Percentiles rank a stretch among this genome's conserved stretches.
Conservation (phyloP, 2,888 invertebrate genomes). For the Fissipunctia ypsillon region DNA sequence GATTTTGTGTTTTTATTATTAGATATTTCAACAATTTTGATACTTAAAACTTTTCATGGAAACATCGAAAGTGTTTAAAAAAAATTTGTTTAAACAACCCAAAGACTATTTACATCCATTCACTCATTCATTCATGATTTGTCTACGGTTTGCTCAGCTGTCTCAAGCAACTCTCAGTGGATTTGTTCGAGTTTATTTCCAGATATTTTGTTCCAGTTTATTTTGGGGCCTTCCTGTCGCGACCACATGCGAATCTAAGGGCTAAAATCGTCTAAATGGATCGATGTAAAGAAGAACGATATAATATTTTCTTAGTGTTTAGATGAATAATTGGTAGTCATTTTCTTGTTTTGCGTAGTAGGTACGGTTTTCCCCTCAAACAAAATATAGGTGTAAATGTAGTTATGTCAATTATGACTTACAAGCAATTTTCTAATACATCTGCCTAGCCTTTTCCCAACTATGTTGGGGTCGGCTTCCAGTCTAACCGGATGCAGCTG, state of each 20-base stretch:
- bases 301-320: neutral
- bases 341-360: neutral
- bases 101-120: conserved; percentile 38
- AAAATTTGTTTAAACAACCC: conserved; percentile 34
- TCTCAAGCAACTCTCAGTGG: conserved; percentile 72
- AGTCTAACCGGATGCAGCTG: too few relatives aligned
- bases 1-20: too few relatives aligned
- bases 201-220: conserved; percentile 88
- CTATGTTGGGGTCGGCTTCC: too few relatives aligned
- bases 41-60: neutral
- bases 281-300: conserved; percentile 7
- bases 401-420: conserved; percentile 19
- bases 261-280: conserved; percentile 69
- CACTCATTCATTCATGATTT: conserved; percentile 54
- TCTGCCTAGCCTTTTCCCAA: too few relatives aligned
- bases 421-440: conserved; percentile 24
- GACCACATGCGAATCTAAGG: conserved; percentile 88
- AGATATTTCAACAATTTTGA: too few relatives aligned
- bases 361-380: neutral
- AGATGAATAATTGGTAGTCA: neutral
- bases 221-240: conserved; percentile 88
- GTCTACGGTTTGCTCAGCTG: conserved; percentile 50
- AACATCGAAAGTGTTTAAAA: conserved; percentile 8
- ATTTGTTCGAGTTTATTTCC: conserved; percentile 84
- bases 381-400: neutral